phyloP scores from a whole-genome alignment of 2,113 vertebrate genomes.

The Nothobranchius furzeri region DNA sequence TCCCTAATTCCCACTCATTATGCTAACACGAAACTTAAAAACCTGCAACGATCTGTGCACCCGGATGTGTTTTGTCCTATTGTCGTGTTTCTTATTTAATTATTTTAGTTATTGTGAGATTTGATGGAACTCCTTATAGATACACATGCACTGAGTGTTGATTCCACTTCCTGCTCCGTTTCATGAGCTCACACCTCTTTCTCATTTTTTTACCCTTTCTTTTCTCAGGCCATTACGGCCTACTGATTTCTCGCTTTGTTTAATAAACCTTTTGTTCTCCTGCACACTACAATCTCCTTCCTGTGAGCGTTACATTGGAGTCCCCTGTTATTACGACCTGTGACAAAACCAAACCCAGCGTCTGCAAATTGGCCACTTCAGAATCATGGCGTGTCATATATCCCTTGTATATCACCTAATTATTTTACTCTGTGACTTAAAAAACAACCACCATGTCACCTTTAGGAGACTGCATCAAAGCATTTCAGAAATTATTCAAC shows the following conservation, averaged over 20 bases:
- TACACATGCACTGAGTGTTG: background rate
- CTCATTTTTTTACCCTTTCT: background rate
- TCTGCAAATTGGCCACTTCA: slow-evolving; percentile 8
- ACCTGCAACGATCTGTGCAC: background rate
- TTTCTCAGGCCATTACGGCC: background rate
- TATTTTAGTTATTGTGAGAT: too few relatives aligned
- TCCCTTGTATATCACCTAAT: slow-evolving; percentile 1
- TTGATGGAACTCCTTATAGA: too few relatives aligned
- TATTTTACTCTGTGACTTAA: background rate
- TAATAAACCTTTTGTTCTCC: slow-evolving; percentile 5
- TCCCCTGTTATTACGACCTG: background rate
- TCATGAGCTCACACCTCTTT: background rate
- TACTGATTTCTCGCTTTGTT: background rate
- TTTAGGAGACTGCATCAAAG: background rate
- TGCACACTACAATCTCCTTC: background rate
- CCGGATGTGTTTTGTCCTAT: background rate
- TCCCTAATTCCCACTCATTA: background rate
- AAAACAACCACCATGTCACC: background rate
- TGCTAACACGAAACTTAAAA: background rate
- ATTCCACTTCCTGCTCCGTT: background rate
- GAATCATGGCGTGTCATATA: background rate
- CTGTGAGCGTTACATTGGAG: background rate
- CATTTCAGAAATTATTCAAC: too few relatives aligned
- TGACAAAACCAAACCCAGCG: slow-evolving; percentile 1
- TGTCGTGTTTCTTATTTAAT: background rate